Percentiles rank a stretch among this genome's conserved stretches.
These are phyloP conservation scores for Eilema depressum DNA, from an alignment of 2,888 invertebrate species.

Conservation along the genomic window DNA sequence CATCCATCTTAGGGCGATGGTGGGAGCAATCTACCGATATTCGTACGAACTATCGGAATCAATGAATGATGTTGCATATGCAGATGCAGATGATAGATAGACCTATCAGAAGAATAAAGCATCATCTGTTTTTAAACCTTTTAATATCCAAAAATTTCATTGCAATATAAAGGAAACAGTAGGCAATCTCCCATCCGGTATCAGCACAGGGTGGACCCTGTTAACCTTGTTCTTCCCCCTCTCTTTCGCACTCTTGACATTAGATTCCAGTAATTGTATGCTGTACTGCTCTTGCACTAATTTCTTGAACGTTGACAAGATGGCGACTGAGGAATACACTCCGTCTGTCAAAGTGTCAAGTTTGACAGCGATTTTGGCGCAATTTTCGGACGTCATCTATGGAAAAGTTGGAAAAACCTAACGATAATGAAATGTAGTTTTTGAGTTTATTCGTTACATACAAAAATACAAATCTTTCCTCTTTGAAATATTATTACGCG, in stretches of 20 bases:
- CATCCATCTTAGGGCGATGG: no score
- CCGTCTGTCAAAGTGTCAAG: constrained; percentile 61
- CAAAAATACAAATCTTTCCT: no score
- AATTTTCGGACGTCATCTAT: constrained; percentile 71
- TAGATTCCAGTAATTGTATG: constrained; percentile 60
- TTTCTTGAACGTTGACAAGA: constrained; percentile 57
- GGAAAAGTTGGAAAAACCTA: neutral
- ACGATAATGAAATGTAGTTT: no score
- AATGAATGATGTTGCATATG: no score
- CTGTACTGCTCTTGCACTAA: constrained; percentile 67
- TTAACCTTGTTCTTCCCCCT: constrained; percentile 48
- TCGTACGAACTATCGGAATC: no score
- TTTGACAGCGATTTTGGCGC: constrained; percentile 70
- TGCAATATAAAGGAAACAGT: constrained; percentile 61
- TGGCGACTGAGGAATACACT: constrained; percentile 44
- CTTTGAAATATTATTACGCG: no score
- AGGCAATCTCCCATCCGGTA: constrained; percentile 56
- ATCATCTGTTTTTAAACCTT: neutral
- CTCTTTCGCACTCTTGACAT: constrained; percentile 57
- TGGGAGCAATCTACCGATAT: no score
- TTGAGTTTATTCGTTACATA: no score
- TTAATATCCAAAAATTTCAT: neutral
- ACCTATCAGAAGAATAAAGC: neutral
- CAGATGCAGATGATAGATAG: no score
- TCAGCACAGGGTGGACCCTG: constrained; percentile 63